Conservation (phyloP, 2,113 vertebrate genomes). For the Cryptotis parvus region DNA sequence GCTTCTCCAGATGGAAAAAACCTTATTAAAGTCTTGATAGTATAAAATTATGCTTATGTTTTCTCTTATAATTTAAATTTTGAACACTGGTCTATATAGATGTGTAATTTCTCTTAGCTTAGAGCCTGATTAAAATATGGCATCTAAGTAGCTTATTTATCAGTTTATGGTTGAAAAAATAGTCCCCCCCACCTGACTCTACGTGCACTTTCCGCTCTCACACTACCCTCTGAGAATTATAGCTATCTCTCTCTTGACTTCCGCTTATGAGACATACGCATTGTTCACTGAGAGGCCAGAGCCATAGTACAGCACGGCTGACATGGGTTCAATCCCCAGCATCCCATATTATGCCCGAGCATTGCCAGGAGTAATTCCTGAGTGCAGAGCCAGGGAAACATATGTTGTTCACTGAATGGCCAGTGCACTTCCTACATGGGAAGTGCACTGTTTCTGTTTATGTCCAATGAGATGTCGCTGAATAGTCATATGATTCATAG, state of each 20-base stretch:
- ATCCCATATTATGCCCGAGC: no score
- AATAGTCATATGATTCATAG: not conserved
- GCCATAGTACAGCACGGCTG: no score
- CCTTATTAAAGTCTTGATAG: no score
- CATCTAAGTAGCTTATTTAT: not conserved
- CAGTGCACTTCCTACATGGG: not conserved
- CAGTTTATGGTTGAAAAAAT: not conserved
- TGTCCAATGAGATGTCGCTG: not conserved
- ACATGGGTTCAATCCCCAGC: no score
- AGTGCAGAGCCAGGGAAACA: no score
- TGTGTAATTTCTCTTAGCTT: conserved; percentile 5
- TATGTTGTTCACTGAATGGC: not conserved
- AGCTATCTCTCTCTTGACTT: not conserved
- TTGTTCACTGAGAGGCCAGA: no score
- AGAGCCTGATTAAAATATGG: conserved; percentile 8
- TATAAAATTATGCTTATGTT: no score
- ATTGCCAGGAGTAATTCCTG: no score
- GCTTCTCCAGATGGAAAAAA: no score
- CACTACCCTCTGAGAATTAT: not conserved
- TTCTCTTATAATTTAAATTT: conserved; percentile 4
- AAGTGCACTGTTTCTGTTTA: not conserved
- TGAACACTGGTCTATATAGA: not conserved
- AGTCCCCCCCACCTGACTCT: not conserved
- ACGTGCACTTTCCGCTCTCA: not conserved
- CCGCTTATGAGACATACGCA: not conserved